These are phyloP conservation scores for Caranx melampygus DNA, from an alignment of 2,113 vertebrate genomes.

Conservation along the genomic window DNA sequence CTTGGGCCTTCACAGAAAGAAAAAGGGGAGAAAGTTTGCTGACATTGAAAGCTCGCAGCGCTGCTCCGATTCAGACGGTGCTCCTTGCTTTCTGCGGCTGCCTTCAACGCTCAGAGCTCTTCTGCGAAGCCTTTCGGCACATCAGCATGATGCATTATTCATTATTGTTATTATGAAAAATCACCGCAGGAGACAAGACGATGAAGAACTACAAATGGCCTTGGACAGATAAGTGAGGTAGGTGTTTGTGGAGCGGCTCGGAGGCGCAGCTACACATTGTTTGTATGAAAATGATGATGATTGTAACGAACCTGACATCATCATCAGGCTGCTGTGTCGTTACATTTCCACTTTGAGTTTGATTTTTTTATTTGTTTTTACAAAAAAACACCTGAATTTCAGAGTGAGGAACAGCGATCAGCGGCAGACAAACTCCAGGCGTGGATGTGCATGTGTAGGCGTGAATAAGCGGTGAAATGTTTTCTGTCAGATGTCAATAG, in stretches of 20 bases:
- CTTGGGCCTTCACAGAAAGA: not conserved
- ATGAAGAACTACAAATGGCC: not conserved
- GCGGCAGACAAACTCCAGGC: not conserved
- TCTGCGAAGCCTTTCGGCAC: not conserved
- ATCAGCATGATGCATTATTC: constrained; percentile 2
- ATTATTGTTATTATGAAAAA: constrained; percentile 16
- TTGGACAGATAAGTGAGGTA: not conserved
- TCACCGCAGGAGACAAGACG: not conserved
- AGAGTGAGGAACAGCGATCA: not conserved
- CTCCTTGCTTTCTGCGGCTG: not conserved
- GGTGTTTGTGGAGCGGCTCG: not conserved
- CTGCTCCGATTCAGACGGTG: not conserved
- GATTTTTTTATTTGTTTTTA: not conserved
- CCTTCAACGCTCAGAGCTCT: not conserved
- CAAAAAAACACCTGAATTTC: not conserved
- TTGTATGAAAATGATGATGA: not conserved
- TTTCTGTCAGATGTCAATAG: not conserved
- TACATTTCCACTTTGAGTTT: not conserved
- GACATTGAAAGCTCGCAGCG: constrained; percentile 21
- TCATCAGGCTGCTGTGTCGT: not conserved
- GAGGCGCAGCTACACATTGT: not conserved
- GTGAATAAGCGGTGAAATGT: not conserved
- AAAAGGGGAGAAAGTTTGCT: not conserved
- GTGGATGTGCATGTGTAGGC: not conserved
- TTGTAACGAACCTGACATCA: not conserved